phyloP scores from a whole-genome alignment of 2,888 invertebrate species.

The Omphaloscelis lunosa region DNA sequence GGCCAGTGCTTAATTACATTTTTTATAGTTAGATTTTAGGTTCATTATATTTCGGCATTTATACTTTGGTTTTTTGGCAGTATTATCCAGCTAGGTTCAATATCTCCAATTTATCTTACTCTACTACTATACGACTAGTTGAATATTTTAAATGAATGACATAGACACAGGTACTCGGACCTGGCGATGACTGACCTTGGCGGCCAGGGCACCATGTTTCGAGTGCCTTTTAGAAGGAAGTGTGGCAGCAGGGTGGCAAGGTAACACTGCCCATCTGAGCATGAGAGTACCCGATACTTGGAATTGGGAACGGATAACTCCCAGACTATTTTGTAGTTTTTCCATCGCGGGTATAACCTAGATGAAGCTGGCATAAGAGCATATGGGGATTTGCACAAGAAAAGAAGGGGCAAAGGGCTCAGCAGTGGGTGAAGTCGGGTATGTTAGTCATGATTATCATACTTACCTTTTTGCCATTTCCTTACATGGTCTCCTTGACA shows the following conservation, averaged over 20 bases:
- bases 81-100: neutral
- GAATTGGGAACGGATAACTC: neutral
- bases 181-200: too few species aligned
- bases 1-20: conserved; percentile 9
- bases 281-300: neutral
- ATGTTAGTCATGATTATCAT: neutral
- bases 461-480: too few species aligned
- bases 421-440: neutral
- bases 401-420: neutral
- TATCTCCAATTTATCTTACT: neutral
- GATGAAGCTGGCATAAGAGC: neutral
- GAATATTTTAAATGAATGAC: neutral
- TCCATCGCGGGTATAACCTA: neutral
- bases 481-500: too few species aligned
- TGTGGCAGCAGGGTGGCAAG: neutral
- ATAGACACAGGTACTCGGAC: neutral
- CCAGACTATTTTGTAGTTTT: neutral
- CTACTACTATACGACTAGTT: neutral
- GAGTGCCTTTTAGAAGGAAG: neutral
- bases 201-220: neutral
- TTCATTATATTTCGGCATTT: neutral
- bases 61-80: neutral
- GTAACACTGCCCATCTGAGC: neutral
- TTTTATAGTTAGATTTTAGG: conserved; percentile 27
- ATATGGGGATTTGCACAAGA: too few species aligned